Evolutionary conservation across 2,888 invertebrate species (phyloP).

Genomic region (Sthenelais limicola): DNA sequence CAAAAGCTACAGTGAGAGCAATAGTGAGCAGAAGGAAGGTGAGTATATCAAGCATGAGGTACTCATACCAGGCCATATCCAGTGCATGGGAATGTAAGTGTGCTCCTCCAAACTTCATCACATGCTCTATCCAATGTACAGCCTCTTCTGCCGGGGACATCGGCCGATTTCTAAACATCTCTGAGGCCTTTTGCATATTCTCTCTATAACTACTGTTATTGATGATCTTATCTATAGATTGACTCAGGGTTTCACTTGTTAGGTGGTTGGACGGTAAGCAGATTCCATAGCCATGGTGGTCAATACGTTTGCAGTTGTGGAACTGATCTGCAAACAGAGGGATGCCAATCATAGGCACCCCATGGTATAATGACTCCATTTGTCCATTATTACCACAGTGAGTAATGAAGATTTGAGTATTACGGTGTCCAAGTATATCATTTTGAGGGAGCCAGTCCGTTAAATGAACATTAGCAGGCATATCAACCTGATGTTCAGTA

Average conservation of each 20-base stretch:
- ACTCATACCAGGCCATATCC: conserved; percentile 12
- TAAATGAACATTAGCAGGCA: not conserved
- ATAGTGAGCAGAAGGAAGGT: not conserved
- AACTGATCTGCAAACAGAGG: not conserved
- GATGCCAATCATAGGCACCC: conserved; percentile 1
- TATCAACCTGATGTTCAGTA: not conserved
- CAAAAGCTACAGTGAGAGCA: not conserved
- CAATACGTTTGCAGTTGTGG: not conserved
- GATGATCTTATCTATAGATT: not conserved
- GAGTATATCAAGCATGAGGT: conserved; percentile 2
- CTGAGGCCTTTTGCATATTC: conserved; percentile 6
- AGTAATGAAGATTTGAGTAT: not conserved
- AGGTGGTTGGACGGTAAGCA: not conserved
- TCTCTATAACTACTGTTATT: not conserved
- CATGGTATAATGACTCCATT: not conserved
- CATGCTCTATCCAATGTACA: conserved; percentile 6
- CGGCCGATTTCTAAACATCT: not conserved
- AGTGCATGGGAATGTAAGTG: not conserved
- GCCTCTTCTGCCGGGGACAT: not conserved
- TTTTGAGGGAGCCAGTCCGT: not conserved
- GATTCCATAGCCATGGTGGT: not conserved
- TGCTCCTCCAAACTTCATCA: conserved; percentile 20
- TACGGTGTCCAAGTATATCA: not conserved
- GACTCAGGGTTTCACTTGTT: not conserved
- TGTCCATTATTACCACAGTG: not conserved